Percentiles rank a stretch among this genome's conserved stretches.
Evolutionary conservation across 2,797 vertebrate species (phyloP).

Genomic region (Sciurus carolinensis): DNA sequence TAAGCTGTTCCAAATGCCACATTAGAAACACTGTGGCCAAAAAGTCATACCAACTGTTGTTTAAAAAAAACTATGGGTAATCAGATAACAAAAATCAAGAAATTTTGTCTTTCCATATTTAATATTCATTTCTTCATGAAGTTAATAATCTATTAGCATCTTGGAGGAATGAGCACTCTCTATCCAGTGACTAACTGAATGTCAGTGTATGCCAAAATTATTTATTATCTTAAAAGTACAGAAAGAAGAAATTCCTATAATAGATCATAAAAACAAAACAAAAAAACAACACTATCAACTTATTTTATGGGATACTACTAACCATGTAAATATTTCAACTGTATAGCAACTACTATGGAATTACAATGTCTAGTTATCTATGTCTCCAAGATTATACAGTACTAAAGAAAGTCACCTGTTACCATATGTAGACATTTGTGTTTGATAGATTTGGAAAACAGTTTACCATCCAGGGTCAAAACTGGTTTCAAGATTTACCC

Average conservation of each 20-base stretch:
- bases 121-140: neutral
- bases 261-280: slow-evolving; percentile 23
- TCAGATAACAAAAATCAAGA: neutral
- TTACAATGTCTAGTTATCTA: slow-evolving; percentile 64
- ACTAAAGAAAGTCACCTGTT: slow-evolving; percentile 72
- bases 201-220: slow-evolving; percentile 8
- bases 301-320: slow-evolving; percentile 69
- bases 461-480: slow-evolving; percentile 39
- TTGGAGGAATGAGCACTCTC: neutral
- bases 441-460: slow-evolving; percentile 40
- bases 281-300: neutral
- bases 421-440: slow-evolving; percentile 52
- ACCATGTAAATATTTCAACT: slow-evolving; percentile 60
- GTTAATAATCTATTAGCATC: neutral
- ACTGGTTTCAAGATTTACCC: slow-evolving; percentile 42
- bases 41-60: neutral
- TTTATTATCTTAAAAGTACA: slow-evolving; percentile 23
- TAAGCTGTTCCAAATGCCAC: slow-evolving; percentile 51
- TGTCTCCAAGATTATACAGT: slow-evolving; percentile 23
- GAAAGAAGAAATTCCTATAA: slow-evolving; percentile 41
- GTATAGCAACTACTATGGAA: slow-evolving; percentile 50
- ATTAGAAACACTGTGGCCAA: neutral
- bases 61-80: slow-evolving; percentile 29
- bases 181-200: neutral
- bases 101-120: neutral